Evolutionary conservation across 2,888 invertebrate species (phyloP).

Genomic region (Agrypnus murinus): DNA sequence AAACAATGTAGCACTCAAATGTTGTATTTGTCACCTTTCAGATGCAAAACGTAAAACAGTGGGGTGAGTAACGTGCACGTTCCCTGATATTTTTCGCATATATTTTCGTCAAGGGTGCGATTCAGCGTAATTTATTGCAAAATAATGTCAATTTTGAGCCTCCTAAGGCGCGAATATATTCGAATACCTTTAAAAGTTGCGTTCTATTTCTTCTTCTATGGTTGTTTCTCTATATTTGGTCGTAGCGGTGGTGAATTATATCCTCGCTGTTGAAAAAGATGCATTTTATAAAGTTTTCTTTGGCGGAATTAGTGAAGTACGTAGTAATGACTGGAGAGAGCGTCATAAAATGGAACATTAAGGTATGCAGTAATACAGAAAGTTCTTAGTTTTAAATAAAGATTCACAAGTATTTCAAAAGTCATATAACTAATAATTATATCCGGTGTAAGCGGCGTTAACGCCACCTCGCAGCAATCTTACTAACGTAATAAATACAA

Average conservation of each 20-base stretch:
- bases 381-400: conserved; percentile 45
- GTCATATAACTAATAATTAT: conserved; percentile 60
- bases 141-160: conserved; percentile 68
- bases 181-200: conserved; percentile 50
- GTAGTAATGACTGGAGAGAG: conserved; percentile 1
- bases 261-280: not conserved
- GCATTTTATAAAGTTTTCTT: not conserved
- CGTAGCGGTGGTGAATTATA: conserved; percentile 30
- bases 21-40: conserved; percentile 69
- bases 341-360: conserved; percentile 35
- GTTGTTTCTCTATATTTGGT: conserved; percentile 27
- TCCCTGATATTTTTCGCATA: conserved; percentile 65
- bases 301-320: conserved; percentile 21
- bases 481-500: conserved; percentile 55
- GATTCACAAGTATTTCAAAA: conserved; percentile 52
- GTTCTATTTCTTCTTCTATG: conserved; percentile 40
- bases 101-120: conserved; percentile 67
- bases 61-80: conserved; percentile 56
- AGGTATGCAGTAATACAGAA: conserved; percentile 33
- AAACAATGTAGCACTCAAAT: conserved; percentile 67
- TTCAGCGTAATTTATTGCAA: conserved; percentile 68
- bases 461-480: conserved; percentile 52
- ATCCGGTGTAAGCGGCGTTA: conserved; percentile 53
- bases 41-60: conserved; percentile 61
- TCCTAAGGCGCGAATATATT: conserved; percentile 54